Evolutionary conservation across 2,797 vertebrate species (phyloP).

Genomic region (Oreortyx pictus): DNA sequence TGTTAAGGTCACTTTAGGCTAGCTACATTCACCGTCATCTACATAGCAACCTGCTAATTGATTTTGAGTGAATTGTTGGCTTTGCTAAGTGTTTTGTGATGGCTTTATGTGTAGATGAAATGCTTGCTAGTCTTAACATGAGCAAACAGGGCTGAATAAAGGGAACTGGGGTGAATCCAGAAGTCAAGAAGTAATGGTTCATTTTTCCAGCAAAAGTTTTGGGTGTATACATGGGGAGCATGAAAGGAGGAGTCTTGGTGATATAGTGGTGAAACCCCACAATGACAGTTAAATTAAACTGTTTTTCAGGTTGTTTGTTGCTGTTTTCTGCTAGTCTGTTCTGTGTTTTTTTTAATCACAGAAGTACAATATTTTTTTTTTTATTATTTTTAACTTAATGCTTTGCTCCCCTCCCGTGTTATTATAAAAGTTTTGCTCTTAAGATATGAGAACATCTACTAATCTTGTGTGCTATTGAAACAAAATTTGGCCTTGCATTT

Average conservation of each 20-base stretch:
- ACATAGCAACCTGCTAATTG: not conserved
- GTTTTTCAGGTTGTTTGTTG: no score
- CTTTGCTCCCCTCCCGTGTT: not conserved
- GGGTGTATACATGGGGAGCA: accelerated
- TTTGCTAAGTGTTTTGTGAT: not conserved
- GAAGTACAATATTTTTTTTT: not conserved
- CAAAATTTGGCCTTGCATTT: not conserved
- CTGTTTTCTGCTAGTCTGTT: no score
- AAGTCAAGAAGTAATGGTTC: not conserved
- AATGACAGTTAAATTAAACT: not conserved
- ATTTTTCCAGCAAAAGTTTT: not conserved
- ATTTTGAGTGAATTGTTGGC: not conserved
- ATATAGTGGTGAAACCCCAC: not conserved
- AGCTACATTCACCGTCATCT: not conserved
- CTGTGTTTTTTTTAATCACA: not conserved
- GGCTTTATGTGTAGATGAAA: not conserved
- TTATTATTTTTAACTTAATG: not conserved
- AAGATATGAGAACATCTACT: not conserved
- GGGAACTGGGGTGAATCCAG: not conserved
- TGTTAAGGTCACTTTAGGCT: not conserved
- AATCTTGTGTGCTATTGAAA: not conserved
- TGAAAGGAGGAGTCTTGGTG: not conserved
- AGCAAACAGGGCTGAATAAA: not conserved
- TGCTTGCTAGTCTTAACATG: not conserved
- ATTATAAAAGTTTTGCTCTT: not conserved